phyloP scores from a whole-genome alignment of 2,888 invertebrate species.

The Tetranychus piercei region DNA sequence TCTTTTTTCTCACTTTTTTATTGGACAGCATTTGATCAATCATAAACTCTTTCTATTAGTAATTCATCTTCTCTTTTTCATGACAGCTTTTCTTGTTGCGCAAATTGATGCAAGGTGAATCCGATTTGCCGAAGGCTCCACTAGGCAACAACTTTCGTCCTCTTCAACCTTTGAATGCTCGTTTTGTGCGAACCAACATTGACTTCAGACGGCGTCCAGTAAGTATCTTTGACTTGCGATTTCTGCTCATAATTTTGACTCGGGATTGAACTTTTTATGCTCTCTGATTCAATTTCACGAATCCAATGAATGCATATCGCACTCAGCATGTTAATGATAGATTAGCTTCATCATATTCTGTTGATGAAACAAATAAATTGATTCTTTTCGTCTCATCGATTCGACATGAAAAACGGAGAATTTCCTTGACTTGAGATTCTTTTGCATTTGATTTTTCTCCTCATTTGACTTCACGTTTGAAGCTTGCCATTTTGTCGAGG shows the following conservation, averaged over 20 bases:
- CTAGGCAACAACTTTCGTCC: conserved; percentile 88
- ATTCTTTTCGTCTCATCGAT: no score
- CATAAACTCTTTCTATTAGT: neutral
- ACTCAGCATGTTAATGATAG: no score
- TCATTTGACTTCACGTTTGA: neutral
- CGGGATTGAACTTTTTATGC: no score
- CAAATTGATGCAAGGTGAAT: conserved; percentile 69
- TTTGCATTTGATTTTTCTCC: neutral
- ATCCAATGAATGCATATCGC: no score
- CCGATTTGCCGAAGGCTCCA: conserved; percentile 65
- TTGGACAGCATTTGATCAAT: neutral
- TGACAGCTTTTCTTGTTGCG: conserved; percentile 56
- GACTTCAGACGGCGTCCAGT: conserved; percentile 46
- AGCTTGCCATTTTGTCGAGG: neutral
- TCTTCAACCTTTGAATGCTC: conserved; percentile 73
- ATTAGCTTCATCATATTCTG: no score
- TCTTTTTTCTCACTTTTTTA: no score
- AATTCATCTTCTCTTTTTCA: neutral
- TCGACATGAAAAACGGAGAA: no score
- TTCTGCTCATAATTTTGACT: neutral
- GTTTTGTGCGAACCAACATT: conserved; percentile 86
- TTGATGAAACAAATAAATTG: no score
- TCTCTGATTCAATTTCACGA: no score
- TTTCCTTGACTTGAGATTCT: no score
- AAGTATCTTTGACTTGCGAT: neutral